These are phyloP conservation scores for Rana temporaria DNA, from an alignment of 2,113 vertebrate species.

Conservation along the genomic window DNA sequence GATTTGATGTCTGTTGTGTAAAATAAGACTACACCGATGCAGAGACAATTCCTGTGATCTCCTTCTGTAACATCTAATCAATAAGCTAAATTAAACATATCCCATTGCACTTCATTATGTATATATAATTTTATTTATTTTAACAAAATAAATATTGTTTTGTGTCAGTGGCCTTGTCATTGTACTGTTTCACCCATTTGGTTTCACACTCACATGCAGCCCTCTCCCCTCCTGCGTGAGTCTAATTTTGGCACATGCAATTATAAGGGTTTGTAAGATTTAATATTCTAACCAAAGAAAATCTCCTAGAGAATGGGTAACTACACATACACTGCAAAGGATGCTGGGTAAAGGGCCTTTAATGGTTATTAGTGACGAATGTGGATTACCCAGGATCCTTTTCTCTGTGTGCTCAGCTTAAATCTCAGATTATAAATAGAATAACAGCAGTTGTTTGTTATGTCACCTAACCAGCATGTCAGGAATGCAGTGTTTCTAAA, in stretches of 20 bases:
- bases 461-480: no score
- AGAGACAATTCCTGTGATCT: no score
- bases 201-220: neutral
- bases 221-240: neutral
- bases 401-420: conserved; percentile 8
- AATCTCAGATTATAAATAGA: neutral
- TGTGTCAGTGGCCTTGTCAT: conserved; percentile 51
- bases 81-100: conserved; percentile 2
- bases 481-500: no score
- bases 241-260: conserved; percentile 51
- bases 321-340: neutral
- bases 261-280: conserved; percentile 9
- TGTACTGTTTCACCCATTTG: neutral
- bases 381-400: conserved; percentile 1
- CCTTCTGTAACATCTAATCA: no score
- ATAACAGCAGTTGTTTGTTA: neutral
- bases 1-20: no score
- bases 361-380: neutral
- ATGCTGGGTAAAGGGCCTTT: conserved; percentile 3
- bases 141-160: conserved; percentile 57
- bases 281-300: conserved; percentile 6
- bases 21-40: no score
- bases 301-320: conserved; percentile 1
- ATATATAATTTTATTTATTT: conserved; percentile 51
- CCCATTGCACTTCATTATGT: conserved; percentile 18